A percentile compares a stretch with the other conserved stretches of the same genome.
Conservation (phyloP, 2,113 vertebrate genomes). For the Oriolus oriolus region DNA sequence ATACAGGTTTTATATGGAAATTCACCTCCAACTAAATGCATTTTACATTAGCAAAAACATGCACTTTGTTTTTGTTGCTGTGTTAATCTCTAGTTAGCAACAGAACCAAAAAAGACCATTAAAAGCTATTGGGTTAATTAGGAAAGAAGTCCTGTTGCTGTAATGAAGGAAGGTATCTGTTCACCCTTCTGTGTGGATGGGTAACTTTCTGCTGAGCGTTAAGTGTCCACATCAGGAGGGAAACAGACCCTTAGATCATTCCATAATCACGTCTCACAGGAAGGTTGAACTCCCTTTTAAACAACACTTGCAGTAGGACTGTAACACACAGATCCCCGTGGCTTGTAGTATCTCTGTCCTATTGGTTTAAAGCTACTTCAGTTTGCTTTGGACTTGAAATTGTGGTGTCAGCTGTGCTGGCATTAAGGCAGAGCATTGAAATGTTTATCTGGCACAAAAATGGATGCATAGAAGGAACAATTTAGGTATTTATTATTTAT, state of each 20-base stretch:
- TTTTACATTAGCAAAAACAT: background rate
- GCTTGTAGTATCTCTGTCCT: background rate
- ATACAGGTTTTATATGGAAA: background rate
- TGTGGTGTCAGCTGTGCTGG: slow-evolving; percentile 68
- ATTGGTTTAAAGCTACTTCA: slow-evolving; percentile 51
- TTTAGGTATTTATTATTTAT: slow-evolving; percentile 96
- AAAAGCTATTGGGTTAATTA: background rate
- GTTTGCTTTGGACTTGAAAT: slow-evolving; percentile 78
- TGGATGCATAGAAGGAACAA: slow-evolving; percentile 68
- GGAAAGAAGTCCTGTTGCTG: background rate
- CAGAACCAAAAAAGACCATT: background rate
- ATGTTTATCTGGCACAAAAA: slow-evolving; percentile 50
- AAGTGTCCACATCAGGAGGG: background rate
- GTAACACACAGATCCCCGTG: background rate
- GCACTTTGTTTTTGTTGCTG: background rate
- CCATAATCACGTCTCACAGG: background rate
- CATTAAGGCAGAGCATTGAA: slow-evolving; percentile 61
- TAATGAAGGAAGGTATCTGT: background rate
- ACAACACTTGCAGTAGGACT: background rate
- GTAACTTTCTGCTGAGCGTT: background rate
- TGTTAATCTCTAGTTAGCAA: background rate
- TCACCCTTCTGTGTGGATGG: background rate
- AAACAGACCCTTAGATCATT: background rate
- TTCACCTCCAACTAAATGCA: background rate
- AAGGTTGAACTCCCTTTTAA: slow-evolving; percentile 61